Evolutionary conservation across 1,140 invertebrate genomes (phyloP), one percentile per base, ranked within the genome.

Genomic region (Ceratoteleas bidentatus): DNA sequence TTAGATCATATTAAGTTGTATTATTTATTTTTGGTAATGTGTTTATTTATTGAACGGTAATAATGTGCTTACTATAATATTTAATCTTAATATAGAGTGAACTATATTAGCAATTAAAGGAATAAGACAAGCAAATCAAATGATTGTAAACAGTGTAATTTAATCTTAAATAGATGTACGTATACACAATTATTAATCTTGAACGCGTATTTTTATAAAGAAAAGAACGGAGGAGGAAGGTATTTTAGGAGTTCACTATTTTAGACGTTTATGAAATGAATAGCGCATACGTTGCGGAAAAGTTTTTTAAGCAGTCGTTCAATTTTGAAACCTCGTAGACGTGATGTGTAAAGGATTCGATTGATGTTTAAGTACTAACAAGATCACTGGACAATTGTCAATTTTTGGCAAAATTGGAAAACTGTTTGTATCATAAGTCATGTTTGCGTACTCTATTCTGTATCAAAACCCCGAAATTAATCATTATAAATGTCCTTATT

Each of bases 261-360:
- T 72, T 72, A 72, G 56, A 61, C 24, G 49, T 47, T 61, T 72
- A 61, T 72, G 56, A 72, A 72, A 72, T 61, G 56, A 61, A 53
- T 72, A 36, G 40, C 32, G 6, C 56, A 43, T 58, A 53, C 56
- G 52, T 40, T 13, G 45, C 2, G 34, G 32, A 14, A 5, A 11
- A 34, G 9, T 62, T 24, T 5, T 15, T 14, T 34, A 0, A 5
- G 36, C 24, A 24, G 24, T 24, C 24, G 24, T 24, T 24, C 24
- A 24, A 24, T 24, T 24, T 24, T 24, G 24, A 24, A 24, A 24
- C 24, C 4, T 24, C 24, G 24, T 24, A 24, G 24, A 24, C 1
- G 24, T 24, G 24, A 24, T 24, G 24, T 24, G 24, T 24, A 24
- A 24, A 1, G 24, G 24, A 2, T 24, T 24, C 24, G 24, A 24